Percentiles rank a stretch among this genome's conserved stretches.
These are phyloP conservation scores for Oreochromis aureus DNA, from an alignment of 2,113 vertebrate species.

Conservation along the genomic window DNA sequence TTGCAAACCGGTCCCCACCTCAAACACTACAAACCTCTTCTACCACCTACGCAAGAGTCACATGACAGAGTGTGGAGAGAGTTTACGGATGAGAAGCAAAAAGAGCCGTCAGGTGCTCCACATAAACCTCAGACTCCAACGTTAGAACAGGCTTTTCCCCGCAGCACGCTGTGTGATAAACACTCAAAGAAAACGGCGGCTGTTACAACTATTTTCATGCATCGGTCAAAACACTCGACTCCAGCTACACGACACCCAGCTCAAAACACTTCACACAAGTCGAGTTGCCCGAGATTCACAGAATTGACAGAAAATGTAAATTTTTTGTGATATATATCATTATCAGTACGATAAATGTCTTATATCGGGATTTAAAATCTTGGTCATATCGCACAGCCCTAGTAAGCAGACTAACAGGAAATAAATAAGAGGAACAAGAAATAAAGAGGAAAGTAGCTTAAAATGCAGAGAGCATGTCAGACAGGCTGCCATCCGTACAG, in stretches of 20 bases:
- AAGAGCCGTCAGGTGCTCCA: background rate
- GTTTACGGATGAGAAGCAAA: background rate
- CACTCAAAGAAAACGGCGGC: too few relatives aligned
- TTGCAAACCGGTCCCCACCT: background rate
- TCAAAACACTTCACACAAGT: background rate
- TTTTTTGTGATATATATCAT: background rate
- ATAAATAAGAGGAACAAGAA: background rate
- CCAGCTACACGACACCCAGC: fast-evolving
- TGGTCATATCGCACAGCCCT: background rate
- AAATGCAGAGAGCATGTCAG: background rate
- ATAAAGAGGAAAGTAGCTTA: background rate
- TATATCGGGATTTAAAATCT: background rate
- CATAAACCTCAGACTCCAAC: too few relatives aligned
- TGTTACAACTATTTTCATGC: too few relatives aligned
- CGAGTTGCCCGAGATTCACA: background rate
- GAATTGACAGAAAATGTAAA: background rate
- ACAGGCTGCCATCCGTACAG: too few relatives aligned
- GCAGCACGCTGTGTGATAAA: too few relatives aligned
- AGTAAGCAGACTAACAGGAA: background rate
- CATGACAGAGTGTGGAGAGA: background rate
- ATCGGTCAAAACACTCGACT: too few relatives aligned
- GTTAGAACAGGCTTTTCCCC: too few relatives aligned
- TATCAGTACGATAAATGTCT: background rate
- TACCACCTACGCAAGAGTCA: background rate
- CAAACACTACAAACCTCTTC: background rate